phyloP scores from a whole-genome alignment of 2,888 invertebrate species.

The Tanypteryx hageni region DNA sequence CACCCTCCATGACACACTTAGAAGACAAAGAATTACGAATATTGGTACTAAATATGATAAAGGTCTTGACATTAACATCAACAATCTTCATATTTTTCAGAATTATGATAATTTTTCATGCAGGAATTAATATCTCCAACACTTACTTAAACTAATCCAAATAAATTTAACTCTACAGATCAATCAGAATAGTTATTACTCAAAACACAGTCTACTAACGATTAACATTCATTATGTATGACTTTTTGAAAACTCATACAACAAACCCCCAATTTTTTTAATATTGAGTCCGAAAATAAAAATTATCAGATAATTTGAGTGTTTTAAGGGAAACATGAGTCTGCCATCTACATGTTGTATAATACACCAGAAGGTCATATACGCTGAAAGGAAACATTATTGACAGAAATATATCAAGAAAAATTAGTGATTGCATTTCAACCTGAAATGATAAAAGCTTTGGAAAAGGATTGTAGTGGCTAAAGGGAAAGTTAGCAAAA shows the following conservation, averaged over 20 bases:
- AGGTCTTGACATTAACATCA: conserved; percentile 21
- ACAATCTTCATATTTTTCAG: background rate
- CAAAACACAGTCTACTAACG: background rate
- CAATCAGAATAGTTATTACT: background rate
- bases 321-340: background rate
- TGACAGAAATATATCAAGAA: conserved; percentile 51
- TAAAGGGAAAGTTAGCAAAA: conserved; percentile 47
- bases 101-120: conserved; percentile 44
- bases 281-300: background rate
- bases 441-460: conserved; percentile 60
- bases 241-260: background rate
- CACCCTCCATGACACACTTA: conserved; percentile 43
- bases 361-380: conserved; percentile 44
- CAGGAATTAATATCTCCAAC: conserved; percentile 29
- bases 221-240: background rate
- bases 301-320: background rate
- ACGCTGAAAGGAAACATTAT: conserved; percentile 59
- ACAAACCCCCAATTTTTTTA: background rate
- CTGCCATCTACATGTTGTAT: conserved; percentile 21
- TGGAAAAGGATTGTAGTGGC: conserved; percentile 37
- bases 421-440: conserved; percentile 43
- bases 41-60: conserved; percentile 25
- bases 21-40: conserved; percentile 14
- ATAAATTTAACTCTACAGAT: conserved; percentile 46
- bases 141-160: conserved; percentile 33